Evolutionary conservation across 2,888 invertebrate genomes (phyloP).

Genomic region (Standfussiana lucernea): DNA sequence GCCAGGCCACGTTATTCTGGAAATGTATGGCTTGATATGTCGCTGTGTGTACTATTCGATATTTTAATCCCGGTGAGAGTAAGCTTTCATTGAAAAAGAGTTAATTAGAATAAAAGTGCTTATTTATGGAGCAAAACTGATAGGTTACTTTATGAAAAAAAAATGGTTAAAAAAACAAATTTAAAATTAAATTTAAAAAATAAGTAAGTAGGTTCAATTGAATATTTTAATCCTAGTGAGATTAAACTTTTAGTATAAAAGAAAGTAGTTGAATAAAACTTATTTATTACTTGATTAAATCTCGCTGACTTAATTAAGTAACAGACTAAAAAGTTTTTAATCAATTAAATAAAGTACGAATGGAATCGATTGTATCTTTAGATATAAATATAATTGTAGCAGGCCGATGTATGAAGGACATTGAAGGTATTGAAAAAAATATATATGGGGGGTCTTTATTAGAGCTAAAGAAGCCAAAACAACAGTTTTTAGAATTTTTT

Average conservation of each 20-base stretch:
- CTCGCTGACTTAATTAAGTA: not conserved
- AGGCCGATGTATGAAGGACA: no score
- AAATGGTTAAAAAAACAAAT: no score
- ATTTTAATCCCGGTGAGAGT: not conserved
- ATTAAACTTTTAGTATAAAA: not conserved
- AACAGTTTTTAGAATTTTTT: no score
- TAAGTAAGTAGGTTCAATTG: not conserved
- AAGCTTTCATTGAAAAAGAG: not conserved
- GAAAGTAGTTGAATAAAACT: not conserved
- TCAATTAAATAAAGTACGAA: not conserved
- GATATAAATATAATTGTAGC: no score
- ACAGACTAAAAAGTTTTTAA: constrained; percentile 2
- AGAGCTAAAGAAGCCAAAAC: no score
- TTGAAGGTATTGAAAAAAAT: no score
- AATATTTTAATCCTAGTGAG: not conserved
- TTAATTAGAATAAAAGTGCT: not conserved
- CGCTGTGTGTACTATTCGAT: not conserved
- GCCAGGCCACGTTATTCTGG: no score
- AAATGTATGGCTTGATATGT: no score
- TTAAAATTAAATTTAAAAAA: no score
- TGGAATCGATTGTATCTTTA: not conserved
- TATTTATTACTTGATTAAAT: constrained; percentile 3
- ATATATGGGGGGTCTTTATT: no score
- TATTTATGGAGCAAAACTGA: not conserved
- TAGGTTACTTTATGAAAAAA: not conserved